Evolutionary conservation across 2,113 vertebrate genomes (phyloP).

Genomic region (Diglossa brunneiventris): DNA sequence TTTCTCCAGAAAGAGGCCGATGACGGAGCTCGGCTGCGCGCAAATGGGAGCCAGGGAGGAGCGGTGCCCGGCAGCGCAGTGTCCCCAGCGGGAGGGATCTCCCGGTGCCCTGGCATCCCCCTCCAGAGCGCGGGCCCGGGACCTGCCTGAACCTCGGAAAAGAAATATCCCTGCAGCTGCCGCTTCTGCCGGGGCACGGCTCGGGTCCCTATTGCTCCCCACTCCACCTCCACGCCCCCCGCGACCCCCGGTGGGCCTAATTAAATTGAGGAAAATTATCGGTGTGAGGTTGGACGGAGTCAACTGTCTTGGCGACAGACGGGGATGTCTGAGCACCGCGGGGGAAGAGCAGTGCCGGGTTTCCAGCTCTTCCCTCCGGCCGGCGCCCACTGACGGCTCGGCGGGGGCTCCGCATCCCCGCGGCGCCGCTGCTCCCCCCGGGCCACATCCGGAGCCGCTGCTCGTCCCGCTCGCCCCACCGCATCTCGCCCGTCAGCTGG

Average conservation of each 20-base stretch:
- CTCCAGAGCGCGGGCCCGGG: background rate
- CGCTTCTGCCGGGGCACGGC: background rate
- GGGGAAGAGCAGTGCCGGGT: background rate
- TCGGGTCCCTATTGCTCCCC: background rate
- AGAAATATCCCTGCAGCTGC: background rate
- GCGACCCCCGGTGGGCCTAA: background rate
- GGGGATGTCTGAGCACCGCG: background rate
- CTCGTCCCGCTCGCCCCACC: background rate
- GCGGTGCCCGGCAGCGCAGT: background rate
- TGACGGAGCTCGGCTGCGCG: slow-evolving; percentile 29
- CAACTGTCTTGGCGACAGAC: background rate
- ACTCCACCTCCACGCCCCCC: no score
- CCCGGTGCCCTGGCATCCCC: no score
- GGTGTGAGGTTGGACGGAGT: background rate
- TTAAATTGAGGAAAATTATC: slow-evolving; percentile 37
- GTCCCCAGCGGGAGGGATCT: no score
- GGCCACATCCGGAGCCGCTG: background rate
- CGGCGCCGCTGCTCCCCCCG: background rate
- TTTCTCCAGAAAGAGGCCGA: slow-evolving; percentile 40
- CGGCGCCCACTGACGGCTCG: background rate
- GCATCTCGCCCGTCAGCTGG: background rate
- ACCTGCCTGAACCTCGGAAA: background rate
- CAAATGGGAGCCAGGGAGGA: background rate
- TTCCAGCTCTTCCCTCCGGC: background rate
- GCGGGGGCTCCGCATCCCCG: background rate